Percentiles rank a stretch among this genome's conserved stretches.
Conservation (phyloP, 2,888 invertebrate genomes). For the Tetragnatha montana region DNA sequence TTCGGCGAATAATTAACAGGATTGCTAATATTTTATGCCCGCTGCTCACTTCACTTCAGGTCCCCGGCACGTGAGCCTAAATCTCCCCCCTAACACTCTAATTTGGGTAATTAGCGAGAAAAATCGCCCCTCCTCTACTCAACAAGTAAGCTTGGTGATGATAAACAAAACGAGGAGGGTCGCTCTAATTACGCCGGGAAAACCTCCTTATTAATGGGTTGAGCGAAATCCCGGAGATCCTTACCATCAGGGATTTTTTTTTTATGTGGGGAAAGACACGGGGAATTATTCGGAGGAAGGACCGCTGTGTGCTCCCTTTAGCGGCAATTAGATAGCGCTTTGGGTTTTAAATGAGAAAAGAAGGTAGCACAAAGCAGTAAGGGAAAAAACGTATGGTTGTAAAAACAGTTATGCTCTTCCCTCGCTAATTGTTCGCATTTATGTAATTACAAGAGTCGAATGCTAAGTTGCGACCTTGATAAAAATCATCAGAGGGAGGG, state of each 20-base stretch:
- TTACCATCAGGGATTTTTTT: slow-evolving; percentile 18
- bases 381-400: slow-evolving; percentile 12
- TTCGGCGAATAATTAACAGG: slow-evolving; percentile 51
- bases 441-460: slow-evolving; percentile 60
- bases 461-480: slow-evolving; percentile 21
- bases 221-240: slow-evolving; percentile 40
- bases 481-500: not conserved
- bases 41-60: not conserved
- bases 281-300: slow-evolving; percentile 7
- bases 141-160: slow-evolving; percentile 48
- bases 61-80: slow-evolving; percentile 21
- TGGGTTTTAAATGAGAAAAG: slow-evolving; percentile 27
- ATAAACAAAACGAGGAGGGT: slow-evolving; percentile 61
- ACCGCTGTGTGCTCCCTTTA: slow-evolving; percentile 25
- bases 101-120: slow-evolving; percentile 67
- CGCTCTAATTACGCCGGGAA: slow-evolving; percentile 53
- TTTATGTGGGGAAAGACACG: not conserved
- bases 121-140: slow-evolving; percentile 51
- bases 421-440: slow-evolving; percentile 47
- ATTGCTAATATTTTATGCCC: slow-evolving; percentile 54
- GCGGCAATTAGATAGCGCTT: slow-evolving; percentile 60
- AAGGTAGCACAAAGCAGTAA: not conserved
- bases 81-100: slow-evolving; percentile 37
- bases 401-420: slow-evolving; percentile 13
- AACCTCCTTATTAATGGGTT: slow-evolving; percentile 63